Percentiles rank a stretch among this genome's conserved stretches.
phyloP scores from a whole-genome alignment of 2,113 vertebrate species.

The Sorex araneus region DNA sequence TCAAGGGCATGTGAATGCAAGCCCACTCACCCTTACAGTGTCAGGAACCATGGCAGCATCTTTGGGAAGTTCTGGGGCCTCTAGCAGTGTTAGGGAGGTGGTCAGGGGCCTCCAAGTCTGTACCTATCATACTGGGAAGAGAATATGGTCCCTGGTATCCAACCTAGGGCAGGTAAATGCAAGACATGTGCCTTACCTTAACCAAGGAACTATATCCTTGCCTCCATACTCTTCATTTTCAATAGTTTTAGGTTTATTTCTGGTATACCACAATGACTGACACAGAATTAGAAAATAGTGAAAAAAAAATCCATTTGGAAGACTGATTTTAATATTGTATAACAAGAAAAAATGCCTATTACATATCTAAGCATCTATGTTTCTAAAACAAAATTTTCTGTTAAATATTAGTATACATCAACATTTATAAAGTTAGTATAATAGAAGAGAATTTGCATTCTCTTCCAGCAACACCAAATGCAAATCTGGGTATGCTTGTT shows the following conservation, averaged over 20 bases:
- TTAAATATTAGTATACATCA: neutral
- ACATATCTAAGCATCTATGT: neutral
- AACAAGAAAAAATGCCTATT: constrained; percentile 25
- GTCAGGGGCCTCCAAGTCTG: too few species aligned
- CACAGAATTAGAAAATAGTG: constrained; percentile 46
- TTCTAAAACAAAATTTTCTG: constrained; percentile 15
- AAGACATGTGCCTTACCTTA: too few species aligned
- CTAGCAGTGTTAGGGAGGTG: too few species aligned
- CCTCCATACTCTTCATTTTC: neutral
- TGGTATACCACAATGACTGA: constrained; percentile 5
- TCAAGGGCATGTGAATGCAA: too few species aligned
- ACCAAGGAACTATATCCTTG: too few species aligned
- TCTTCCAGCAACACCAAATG: neutral
- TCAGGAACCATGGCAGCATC: too few species aligned
- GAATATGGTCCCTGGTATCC: too few species aligned
- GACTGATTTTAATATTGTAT: constrained; percentile 63
- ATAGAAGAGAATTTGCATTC: neutral
- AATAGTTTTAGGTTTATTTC: neutral
- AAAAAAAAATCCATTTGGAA: neutral
- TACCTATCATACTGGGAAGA: too few species aligned
- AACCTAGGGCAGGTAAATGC: too few species aligned
- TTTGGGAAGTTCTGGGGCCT: too few species aligned
- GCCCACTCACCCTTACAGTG: too few species aligned
- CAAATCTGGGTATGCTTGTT: neutral
- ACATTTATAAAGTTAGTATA: neutral